Evolutionary conservation across 1,140 invertebrate genomes (phyloP).

Genomic region (Saccostrea echinata): DNA sequence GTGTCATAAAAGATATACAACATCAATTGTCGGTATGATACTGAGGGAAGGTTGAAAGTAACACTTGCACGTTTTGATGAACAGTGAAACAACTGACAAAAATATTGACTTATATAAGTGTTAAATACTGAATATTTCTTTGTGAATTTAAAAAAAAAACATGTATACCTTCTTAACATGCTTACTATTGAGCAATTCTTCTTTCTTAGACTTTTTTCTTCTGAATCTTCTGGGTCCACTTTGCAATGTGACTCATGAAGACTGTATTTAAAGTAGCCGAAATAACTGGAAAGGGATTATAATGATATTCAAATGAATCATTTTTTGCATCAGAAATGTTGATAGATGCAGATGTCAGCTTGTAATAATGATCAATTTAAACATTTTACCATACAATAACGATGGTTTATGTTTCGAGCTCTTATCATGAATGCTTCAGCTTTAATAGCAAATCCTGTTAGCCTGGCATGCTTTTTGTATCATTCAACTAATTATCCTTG

Average conservation of each 20-base stretch:
- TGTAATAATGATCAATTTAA: conserved; percentile 31
- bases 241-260: too few species aligned
- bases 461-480: conserved; percentile 20
- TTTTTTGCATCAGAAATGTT: background rate
- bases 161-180: too few species aligned
- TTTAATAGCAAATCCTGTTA: conserved; percentile 3
- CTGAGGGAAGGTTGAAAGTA: too few species aligned
- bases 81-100: too few species aligned
- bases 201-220: too few species aligned
- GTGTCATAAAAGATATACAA: background rate
- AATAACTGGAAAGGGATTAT: background rate
- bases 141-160: too few species aligned
- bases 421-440: conserved; percentile 2
- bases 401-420: background rate
- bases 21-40: background rate
- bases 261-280: background rate
- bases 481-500: conserved; percentile 28
- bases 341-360: conserved; percentile 19
- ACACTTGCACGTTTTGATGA: too few species aligned
- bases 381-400: conserved; percentile 26
- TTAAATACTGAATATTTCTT: too few species aligned
- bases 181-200: too few species aligned
- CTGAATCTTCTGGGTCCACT: too few species aligned
- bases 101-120: too few species aligned
- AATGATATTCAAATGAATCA: conserved; percentile 5